Percentiles rank a stretch among this genome's conserved stretches.
These are phyloP conservation scores for Psephotus haematonotus DNA, from an alignment of 2,113 vertebrate genomes.

Conservation along the genomic window DNA sequence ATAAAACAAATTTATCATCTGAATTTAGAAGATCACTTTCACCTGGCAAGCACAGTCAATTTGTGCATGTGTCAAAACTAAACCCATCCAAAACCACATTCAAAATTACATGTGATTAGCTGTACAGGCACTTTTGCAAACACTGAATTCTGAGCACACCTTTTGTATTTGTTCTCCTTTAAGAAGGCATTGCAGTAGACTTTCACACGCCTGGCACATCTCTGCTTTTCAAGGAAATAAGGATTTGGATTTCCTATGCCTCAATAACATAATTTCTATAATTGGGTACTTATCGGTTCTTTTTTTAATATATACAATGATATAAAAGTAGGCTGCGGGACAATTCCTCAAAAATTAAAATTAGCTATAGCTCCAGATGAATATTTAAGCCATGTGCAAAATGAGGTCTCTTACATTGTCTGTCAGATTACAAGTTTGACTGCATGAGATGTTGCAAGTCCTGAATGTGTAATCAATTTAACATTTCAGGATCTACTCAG, in stretches of 20 bases:
- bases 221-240: not conserved
- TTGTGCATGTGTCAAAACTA: not conserved
- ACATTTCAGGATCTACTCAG: not conserved
- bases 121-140: not conserved
- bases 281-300: not conserved
- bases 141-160: not conserved
- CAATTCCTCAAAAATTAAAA: not conserved
- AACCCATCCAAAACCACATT: not conserved
- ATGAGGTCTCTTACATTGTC: fast-evolving
- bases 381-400: not conserved
- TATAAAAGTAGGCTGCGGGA: not conserved
- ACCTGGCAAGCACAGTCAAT: not conserved
- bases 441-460: not conserved
- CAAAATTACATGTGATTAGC: not conserved
- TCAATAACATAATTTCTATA: not conserved
- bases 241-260: not conserved
- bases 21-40: not conserved
- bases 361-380: not conserved
- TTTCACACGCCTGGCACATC: not conserved
- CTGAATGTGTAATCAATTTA: not conserved
- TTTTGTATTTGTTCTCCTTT: not conserved
- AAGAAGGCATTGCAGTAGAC: not conserved
- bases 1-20: not conserved
- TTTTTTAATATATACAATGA: not conserved
- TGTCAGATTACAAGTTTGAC: not conserved